A percentile compares a stretch with the other conserved stretches of the same genome.
Evolutionary conservation across 2,888 invertebrate genomes (phyloP).

Genomic region (Idaea straminata): DNA sequence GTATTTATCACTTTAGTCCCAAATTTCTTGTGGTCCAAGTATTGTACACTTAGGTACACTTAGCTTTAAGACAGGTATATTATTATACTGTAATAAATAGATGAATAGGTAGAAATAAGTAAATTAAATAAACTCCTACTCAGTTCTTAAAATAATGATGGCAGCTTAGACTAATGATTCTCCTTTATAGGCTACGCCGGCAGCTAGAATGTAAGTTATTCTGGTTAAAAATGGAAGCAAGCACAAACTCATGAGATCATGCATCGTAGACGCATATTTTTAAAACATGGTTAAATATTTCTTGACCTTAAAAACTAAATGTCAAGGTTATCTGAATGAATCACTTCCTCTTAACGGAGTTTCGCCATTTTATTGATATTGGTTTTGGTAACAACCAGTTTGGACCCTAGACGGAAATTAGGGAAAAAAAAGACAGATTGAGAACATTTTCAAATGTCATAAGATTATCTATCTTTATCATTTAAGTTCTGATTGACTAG

Average conservation of each 20-base stretch:
- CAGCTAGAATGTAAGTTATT: neutral
- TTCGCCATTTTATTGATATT: neutral
- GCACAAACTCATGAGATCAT: neutral
- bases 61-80: no score
- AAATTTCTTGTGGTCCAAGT: no score
- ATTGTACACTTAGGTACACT: no score
- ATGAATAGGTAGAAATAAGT: neutral
- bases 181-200: no score
- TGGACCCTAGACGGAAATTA: neutral
- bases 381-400: neutral
- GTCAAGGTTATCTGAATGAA: neutral
- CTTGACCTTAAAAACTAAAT: neutral
- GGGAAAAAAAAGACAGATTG: neutral
- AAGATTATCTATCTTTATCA: no score
- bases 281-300: neutral
- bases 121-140: neutral
- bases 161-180: neutral
- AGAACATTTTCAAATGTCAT: no score
- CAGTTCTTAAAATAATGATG: neutral
- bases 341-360: neutral
- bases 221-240: neutral
- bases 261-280: neutral
- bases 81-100: no score
- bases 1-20: no score
- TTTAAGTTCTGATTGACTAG: no score